Conservation (phyloP, 1,140 invertebrate genomes). For the Drosophila ananassae region DNA sequence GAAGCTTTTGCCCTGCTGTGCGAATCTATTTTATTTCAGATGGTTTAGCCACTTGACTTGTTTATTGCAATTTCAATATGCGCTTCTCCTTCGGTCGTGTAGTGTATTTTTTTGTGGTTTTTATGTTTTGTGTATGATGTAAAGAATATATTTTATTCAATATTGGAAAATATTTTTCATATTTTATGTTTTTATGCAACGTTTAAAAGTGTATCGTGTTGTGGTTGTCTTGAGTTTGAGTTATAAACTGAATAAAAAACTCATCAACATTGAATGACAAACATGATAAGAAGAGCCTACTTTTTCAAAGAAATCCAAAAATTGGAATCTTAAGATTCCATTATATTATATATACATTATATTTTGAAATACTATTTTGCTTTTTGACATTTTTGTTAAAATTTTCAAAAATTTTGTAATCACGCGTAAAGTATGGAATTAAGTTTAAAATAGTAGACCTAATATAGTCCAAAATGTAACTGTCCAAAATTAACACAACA, state of each 20-base stretch:
- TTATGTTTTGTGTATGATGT: neutral
- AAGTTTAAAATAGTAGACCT: no score
- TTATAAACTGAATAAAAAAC: neutral
- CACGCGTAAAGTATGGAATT: no score
- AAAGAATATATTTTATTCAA: neutral
- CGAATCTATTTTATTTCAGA: neutral
- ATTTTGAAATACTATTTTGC: no score
- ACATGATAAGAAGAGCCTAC: neutral
- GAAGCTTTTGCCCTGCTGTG: no score
- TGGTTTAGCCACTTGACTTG: neutral
- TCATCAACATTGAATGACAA: neutral
- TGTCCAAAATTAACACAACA: no score
- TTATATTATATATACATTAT: no score
- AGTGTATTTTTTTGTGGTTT: neutral
- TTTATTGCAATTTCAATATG: neutral
- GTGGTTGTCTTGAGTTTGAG: neutral
- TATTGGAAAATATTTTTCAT: neutral
- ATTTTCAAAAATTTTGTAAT: no score
- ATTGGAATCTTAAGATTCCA: no score
- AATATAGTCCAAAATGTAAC: no score
- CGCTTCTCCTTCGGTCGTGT: neutral
- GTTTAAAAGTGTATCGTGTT: neutral
- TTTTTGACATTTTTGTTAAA: no score
- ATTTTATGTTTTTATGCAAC: neutral
- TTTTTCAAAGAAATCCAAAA: neutral